Base-by-base conservation (phyloP, 2,113 vertebrate genomes). In the Plectropomus leopardus region DNA sequence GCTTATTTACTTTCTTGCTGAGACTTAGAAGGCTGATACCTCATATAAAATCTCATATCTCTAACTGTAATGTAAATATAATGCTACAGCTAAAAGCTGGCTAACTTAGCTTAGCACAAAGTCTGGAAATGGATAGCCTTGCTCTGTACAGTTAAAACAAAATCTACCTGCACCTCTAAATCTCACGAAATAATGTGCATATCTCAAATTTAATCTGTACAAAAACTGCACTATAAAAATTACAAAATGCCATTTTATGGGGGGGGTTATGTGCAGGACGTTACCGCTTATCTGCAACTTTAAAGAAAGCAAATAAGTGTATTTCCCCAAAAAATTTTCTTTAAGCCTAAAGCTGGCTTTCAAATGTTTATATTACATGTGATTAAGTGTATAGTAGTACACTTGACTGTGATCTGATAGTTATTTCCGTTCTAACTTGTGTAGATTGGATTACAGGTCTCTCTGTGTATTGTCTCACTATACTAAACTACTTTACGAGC, bases 381-480 rank as follows among this genome's bases (percentile, higher is more conserved):
- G 23, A 73, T 59, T 30, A n/a, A 17, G 36, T 70, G 47, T 75
- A 64, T 55, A 26, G 54, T 65, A 1, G 24, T 58, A 61, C 28
- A 63, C 17, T 53, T 53, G 26, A 70, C 15, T 58, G 72, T 57
- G 50, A 61, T 72, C 44, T 58, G 42, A 51, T 60, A 32, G 42
- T 30, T 34, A 36, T 64, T 76, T 71, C 44, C 64, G 60, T 72
- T 53, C 9, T 23, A 67, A 24, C 13, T 50, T 63, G 40, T 74
- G 24, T 70, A 48, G 34, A 80, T 9, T 28, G 28, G 23, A 65
- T 40, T 21, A 75, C 66, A 67, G 30, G 61, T 75, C 9, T 28
- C 67, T 10, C 23, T 63, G 61, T 69, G 44, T 69, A 28, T 80
- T n/a, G 10, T 84, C 66, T 84, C 26, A 40, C 54, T 80, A 28